Evolutionary conservation across 2,888 invertebrate genomes (phyloP), one percentile per base, ranked within the genome.

Genomic region (Dicyrtoma fusca): DNA sequence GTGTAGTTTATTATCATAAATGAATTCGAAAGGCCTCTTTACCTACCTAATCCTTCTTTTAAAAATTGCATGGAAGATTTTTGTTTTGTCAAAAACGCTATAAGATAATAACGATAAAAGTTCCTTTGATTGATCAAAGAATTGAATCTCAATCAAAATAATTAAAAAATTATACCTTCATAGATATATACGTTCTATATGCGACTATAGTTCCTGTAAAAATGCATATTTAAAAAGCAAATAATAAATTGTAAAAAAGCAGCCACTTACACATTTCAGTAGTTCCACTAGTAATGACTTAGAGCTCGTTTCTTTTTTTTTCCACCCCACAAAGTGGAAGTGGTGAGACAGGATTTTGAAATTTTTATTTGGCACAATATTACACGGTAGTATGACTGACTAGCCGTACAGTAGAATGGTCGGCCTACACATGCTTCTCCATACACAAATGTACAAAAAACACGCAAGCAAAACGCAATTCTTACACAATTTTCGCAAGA

Each of bases 321-420:
- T 59, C 13, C 34, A 42, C 13, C 5, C 25, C 14, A 25, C 1
- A 4, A 5, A 17, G 42, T 44, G 44, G 61, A 61, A 61, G 34
- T 61, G 61, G 61, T 61, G 19, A 61, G 44, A 44, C 44, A 42
- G 10, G 42, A 61, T 42, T 42, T 34, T 8, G 42, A 42, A 17
- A 49, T 23, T 57, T 57, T 57, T 17, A 57, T 57, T 57, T 57
- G 57, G 57, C 57, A 57, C 57, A 57, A 57, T 13, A 57, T 10
- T 14, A 23, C 34, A 34, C 34, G 34, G 34, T 34, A 34, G 34
- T 34, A 8, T 5, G 34, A n/a, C n/a, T n/a, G 34, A 34, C 34
- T 3, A 34, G 34, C 3, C n/a, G n/a, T n/a, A n/a, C n/a, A n/a
- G n/a, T n/a, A n/a, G n/a, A n/a, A n/a, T n/a, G n/a, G n/a, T n/a